Percentiles rank a stretch among this genome's conserved stretches.
phyloP scores from a whole-genome alignment of 2,888 invertebrate genomes.

The Netelia virgata region DNA sequence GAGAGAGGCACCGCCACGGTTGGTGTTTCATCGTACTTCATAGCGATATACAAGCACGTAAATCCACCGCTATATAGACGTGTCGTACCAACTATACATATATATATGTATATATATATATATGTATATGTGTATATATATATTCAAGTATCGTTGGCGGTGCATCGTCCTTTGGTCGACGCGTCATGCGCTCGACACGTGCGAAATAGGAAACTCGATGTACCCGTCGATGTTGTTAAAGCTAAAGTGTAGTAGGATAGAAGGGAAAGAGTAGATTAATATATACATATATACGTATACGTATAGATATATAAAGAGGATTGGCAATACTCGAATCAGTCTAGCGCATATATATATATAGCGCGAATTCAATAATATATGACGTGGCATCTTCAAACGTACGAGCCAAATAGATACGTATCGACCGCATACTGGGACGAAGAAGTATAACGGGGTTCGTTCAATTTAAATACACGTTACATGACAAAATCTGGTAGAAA shows the following conservation, averaged over 20 bases:
- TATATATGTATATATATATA: constrained; percentile 1
- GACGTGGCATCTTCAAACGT: constrained; percentile 34
- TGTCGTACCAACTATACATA: neutral
- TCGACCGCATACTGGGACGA: constrained; percentile 9
- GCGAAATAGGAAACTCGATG: constrained; percentile 51
- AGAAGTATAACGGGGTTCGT: neutral
- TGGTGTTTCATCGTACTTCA: constrained; percentile 21
- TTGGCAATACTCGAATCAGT: constrained; percentile 7
- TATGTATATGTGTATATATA: neutral
- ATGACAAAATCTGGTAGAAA: neutral
- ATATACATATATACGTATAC: neutral
- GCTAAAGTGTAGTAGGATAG: neutral
- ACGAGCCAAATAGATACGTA: neutral
- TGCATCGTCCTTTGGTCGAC: constrained; percentile 50
- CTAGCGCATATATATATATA: neutral
- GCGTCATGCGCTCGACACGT: constrained; percentile 54
- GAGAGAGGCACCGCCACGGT: constrained; percentile 6
- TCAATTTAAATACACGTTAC: neutral
- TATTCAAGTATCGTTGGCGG: constrained; percentile 14
- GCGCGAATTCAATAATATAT: neutral
- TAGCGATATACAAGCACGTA: neutral
- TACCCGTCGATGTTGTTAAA: neutral
- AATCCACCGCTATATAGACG: neutral
- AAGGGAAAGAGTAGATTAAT: constrained; percentile 1
- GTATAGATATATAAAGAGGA: neutral